Conservation (phyloP, 1,140 invertebrate species). For the Brachionus calyciflorus region DNA sequence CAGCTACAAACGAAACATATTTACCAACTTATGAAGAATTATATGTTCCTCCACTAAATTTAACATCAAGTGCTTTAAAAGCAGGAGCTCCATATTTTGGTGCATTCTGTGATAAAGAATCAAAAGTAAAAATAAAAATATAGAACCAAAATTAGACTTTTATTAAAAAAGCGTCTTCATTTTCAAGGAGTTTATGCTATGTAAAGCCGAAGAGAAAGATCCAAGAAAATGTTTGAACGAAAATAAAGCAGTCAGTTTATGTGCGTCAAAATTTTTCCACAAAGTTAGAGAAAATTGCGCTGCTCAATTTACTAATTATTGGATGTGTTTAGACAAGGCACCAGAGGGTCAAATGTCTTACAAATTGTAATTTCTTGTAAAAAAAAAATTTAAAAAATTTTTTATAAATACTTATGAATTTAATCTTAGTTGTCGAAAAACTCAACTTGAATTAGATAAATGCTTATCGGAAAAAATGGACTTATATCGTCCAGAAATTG, state of each 20-base stretch:
- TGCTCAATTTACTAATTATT: slow-evolving; percentile 29
- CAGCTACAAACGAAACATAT: slow-evolving; percentile 43
- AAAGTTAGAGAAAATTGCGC: slow-evolving; percentile 41
- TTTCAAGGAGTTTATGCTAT: slow-evolving; percentile 47
- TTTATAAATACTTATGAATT: too few species aligned
- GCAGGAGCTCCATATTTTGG: slow-evolving; percentile 38
- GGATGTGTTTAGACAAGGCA: slow-evolving; percentile 45
- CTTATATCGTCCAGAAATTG: slow-evolving; percentile 42
- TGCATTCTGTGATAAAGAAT: slow-evolving; percentile 38
- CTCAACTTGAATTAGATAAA: slow-evolving; percentile 36
- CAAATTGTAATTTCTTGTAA: slow-evolving; percentile 7
- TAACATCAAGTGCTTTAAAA: slow-evolving; percentile 33
- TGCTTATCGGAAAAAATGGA: slow-evolving; percentile 45
- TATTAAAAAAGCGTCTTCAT: neutral
- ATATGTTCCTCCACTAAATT: slow-evolving; percentile 38
- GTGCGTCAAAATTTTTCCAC: slow-evolving; percentile 34
- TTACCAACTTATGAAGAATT: slow-evolving; percentile 46
- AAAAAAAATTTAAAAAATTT: neutral
- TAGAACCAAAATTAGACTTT: neutral
- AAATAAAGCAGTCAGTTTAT: slow-evolving; percentile 29
- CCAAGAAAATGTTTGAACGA: slow-evolving; percentile 37
- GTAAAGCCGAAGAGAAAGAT: slow-evolving; percentile 45
- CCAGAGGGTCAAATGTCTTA: slow-evolving; percentile 43
- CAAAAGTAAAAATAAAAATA: neutral
- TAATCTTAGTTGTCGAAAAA: slow-evolving; percentile 42